A percentile compares a stretch with the other conserved stretches of the same genome.
Conservation (phyloP, 2,113 vertebrate species). For the Dendrocopos noguchii region DNA sequence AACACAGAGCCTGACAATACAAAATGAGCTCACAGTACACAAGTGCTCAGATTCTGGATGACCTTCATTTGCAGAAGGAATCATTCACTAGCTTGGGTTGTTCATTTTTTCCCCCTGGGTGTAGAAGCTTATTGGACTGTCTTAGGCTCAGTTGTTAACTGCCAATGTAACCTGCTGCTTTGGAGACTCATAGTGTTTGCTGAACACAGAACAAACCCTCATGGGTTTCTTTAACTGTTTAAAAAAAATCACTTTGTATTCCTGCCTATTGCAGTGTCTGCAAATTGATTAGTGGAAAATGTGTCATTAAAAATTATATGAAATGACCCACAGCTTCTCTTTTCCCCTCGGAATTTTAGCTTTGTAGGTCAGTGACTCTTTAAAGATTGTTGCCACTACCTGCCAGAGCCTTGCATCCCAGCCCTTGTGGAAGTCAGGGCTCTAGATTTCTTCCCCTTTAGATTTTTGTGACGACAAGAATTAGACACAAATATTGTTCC, state of each 20-base stretch:
- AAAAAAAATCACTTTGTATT: neutral
- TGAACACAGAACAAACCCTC: neutral
- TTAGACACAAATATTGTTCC: neutral
- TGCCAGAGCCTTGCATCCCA: neutral
- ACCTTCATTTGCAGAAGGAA: conserved; percentile 4
- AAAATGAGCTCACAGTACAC: neutral
- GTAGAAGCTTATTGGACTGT: neutral
- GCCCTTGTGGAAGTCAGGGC: neutral
- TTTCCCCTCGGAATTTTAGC: neutral
- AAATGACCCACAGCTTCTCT: neutral
- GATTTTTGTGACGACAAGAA: neutral
- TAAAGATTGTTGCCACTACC: neutral
- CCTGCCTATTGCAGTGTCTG: neutral
- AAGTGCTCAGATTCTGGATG: neutral
- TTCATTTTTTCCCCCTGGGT: neutral
- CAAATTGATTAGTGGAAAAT: neutral
- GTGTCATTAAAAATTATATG: neutral
- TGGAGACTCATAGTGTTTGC: neutral
- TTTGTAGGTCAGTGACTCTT: neutral
- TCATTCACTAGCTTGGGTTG: neutral
- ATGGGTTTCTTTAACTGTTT: neutral
- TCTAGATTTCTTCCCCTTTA: neutral
- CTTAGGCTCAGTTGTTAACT: neutral
- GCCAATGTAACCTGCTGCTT: neutral
- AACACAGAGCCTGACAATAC: neutral